Base-by-base conservation (phyloP, 2,113 vertebrate species). In the Leptobrachium leishanense region DNA sequence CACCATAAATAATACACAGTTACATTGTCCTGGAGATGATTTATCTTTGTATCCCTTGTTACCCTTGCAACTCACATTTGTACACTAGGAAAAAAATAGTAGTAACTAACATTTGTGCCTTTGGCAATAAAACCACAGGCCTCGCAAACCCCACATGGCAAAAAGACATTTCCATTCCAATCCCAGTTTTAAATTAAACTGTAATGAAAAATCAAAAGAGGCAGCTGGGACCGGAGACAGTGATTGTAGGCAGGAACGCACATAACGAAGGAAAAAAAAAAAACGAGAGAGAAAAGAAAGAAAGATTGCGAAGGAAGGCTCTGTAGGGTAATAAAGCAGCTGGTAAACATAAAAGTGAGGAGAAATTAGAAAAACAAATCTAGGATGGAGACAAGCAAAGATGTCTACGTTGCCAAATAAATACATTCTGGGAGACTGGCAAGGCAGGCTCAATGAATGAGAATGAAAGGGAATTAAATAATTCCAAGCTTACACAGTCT, bases 181-280 rank as follows among this genome's bases (percentile, higher is more conserved):
- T 94, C 91, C 93, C 87, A 85, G 87, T 91, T 93, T 93, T 93
- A 94, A 94, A 94, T 94, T 93, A 93, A 94, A 93, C 90, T 91
- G 91, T 94, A 94, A 94, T 94, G 93, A 94, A 94, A 94, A 94
- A 92, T 93, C 92, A 93, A 92, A 92, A 86, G 87, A 91, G 92
- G 91, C 93, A 94, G 93, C 91, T 93, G 93, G 93, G 93, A 91
- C 93, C 92, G 86, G 88, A 92, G 90, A 90, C 91, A 88, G 89
- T 87, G 91, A 93, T 92, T 92, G 93, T 94, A 89, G 92, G 78
- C 82, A 88, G 85, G 83, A 94, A 90, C 87, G 91, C 88, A 92
- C 88, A 81, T 69, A 83, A 84, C 83, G 77, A 86, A 89, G 84
- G 41, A 46, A 90, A 85, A 84, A 73, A 92, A 89, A 81, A 74